phyloP scores from a whole-genome alignment of 2,888 invertebrate species.

The Stenurella melanura region DNA sequence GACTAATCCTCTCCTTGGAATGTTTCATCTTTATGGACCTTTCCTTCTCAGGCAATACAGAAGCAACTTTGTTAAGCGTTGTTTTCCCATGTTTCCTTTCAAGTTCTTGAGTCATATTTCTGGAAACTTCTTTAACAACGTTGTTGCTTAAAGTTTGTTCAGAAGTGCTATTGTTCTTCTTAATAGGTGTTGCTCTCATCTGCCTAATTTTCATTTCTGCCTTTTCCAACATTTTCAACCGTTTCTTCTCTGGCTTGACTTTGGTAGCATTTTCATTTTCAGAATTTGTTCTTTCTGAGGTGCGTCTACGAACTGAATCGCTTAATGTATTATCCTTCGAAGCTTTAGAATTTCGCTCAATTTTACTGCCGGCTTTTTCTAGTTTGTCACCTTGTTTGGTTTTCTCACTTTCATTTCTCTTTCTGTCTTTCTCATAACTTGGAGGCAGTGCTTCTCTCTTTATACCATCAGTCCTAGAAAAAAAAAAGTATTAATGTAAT shows the following conservation, averaged over 20 bases:
- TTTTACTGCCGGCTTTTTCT: neutral
- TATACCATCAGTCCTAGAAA: neutral
- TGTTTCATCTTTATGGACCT: neutral
- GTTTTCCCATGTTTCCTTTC: neutral
- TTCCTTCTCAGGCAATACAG: neutral
- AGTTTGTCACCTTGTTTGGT: neutral
- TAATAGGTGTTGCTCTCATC: neutral
- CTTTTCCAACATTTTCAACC: constrained; percentile 10
- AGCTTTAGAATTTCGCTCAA: neutral
- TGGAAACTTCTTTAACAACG: neutral
- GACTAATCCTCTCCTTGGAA: neutral
- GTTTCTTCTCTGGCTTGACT: neutral
- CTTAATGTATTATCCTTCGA: neutral
- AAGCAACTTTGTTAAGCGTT: neutral
- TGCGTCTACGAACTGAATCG: neutral
- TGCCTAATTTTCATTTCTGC: constrained; percentile 6
- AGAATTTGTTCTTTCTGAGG: neutral
- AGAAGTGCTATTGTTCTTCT: neutral
- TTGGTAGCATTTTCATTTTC: neutral
- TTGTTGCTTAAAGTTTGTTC: neutral
- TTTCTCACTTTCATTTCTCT: neutral
- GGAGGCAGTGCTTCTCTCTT: neutral
- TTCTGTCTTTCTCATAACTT: neutral
- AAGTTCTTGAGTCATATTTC: neutral
- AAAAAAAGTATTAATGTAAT: neutral